These are phyloP conservation scores for Pterophyllum scalare DNA, from an alignment of 2,113 vertebrate genomes.

Conservation along the genomic window DNA sequence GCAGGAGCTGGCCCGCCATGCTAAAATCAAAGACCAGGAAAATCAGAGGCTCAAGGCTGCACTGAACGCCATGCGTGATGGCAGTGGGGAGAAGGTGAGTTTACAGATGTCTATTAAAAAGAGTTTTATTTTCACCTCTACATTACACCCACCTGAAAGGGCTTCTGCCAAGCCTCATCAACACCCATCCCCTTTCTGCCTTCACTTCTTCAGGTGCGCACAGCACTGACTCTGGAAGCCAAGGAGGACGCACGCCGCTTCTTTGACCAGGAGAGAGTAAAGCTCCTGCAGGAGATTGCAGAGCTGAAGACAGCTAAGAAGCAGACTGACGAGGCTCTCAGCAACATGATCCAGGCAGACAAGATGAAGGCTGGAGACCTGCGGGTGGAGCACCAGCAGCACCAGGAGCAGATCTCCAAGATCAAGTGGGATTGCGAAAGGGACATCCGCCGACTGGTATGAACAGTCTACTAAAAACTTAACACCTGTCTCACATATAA, in stretches of 20 bases:
- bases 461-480: not conserved
- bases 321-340: conserved; percentile 96
- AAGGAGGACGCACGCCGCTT: conserved; percentile 95
- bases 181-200: not conserved
- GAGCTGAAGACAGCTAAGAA: conserved; percentile 94
- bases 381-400: conserved; percentile 94
- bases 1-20: conserved; percentile 91
- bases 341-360: conserved; percentile 94
- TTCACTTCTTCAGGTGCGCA: conserved; percentile 82
- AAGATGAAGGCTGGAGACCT: conserved; percentile 98
- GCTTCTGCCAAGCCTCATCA: not conserved
- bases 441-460: conserved; percentile 93
- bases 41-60: conserved; percentile 94
- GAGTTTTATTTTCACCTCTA: not conserved
- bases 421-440: conserved; percentile 98
- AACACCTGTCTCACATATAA: not conserved
- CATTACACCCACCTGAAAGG: not conserved
- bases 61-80: conserved; percentile 89
- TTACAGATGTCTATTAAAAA: not conserved
- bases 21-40: conserved; percentile 95
- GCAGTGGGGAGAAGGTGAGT: conserved; percentile 91
- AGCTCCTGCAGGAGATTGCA: conserved; percentile 93
- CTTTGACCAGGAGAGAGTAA: conserved; percentile 95
- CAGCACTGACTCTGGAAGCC: conserved; percentile 92
- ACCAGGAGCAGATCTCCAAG: conserved; percentile 97